Evolutionary conservation across 1,140 invertebrate genomes (phyloP).

Genomic region (Cyrtorhinus lividipennis): DNA sequence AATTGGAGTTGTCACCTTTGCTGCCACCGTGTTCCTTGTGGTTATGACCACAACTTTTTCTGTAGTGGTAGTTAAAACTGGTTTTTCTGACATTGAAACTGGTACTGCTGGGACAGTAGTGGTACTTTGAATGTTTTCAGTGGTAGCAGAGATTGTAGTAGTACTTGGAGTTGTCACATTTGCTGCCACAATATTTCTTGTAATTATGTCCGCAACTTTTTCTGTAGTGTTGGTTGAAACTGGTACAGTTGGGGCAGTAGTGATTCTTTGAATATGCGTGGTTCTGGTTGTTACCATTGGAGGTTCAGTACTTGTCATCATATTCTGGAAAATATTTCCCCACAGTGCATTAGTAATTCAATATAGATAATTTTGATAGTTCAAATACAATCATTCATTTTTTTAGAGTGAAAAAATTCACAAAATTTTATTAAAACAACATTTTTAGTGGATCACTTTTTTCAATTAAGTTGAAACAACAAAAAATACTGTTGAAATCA

Average conservation of each 20-base stretch:
- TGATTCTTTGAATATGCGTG: background rate
- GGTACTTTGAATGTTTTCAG: too few species aligned
- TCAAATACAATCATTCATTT: too few species aligned
- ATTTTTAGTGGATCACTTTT: too few species aligned
- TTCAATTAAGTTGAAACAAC: too few species aligned
- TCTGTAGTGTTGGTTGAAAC: background rate
- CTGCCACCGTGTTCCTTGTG: constrained; percentile 6
- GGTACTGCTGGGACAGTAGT: too few species aligned
- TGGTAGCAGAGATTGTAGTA: background rate
- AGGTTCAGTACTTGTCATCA: background rate
- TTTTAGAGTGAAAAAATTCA: too few species aligned
- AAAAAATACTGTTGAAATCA: too few species aligned
- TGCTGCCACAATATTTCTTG: background rate
- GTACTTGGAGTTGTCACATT: background rate
- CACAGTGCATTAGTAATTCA: too few species aligned
- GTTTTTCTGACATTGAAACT: too few species aligned
- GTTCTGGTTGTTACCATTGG: background rate
- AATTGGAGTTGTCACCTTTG: too few species aligned
- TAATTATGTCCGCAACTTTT: constrained; percentile 3
- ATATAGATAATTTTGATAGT: too few species aligned
- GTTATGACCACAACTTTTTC: constrained; percentile 7
- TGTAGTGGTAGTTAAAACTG: background rate
- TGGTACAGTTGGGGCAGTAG: background rate
- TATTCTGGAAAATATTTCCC: background rate
- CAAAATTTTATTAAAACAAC: too few species aligned